Base-by-base conservation (phyloP, 2,797 vertebrate genomes). In the Tapera naevia region DNA sequence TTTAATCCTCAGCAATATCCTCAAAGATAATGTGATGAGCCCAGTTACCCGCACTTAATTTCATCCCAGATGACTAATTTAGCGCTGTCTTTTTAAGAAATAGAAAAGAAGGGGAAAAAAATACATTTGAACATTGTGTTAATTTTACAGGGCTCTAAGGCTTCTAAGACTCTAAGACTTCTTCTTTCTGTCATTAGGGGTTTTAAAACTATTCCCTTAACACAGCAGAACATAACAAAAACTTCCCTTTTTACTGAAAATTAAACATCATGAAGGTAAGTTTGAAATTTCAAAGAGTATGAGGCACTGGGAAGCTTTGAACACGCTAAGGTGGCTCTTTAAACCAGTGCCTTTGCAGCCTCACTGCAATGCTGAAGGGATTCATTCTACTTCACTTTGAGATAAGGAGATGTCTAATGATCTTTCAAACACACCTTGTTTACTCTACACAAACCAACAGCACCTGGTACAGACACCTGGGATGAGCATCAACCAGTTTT, bases 31-130 rank as follows among this genome's bases (percentile, higher is more conserved):
- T 10, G 4, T 5, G 6, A 88, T 35, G 2, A 91, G 17, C 18
- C 10, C 19, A 51, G 13, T 51, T 64, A 92, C 45, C 45, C 33
- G 11, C 41, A 54, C 22, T 57, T 88, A 14, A 80, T 71, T 91
- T 76, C 32, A 93, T 30, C 6, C 30, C 19, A 5, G 78, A 57
- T 78, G 13, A 53, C 9, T 27, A 67, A 53, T 64, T 80, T 53
- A 54, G n/a, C 11, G 4, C 11, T 45, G 32, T 45, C 32, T 64
- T 86, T 37, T 65, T n/a, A 70, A 81, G 58, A 80, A 80, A 51
- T 2, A 0, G 16, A 53, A 64, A 51, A 19, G 10, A 7, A 11
- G 3, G 2, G 2, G 6, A 7, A 5, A 50, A 69, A 30, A 22
- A 9, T 12, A 25, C 13, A 76, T 78, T 71, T 61, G 37, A 7